These are phyloP conservation scores for Heliocidaris tuberculata DNA, from an alignment of 35 echinoderm and acorn worm genomes.

Conservation along the genomic window DNA sequence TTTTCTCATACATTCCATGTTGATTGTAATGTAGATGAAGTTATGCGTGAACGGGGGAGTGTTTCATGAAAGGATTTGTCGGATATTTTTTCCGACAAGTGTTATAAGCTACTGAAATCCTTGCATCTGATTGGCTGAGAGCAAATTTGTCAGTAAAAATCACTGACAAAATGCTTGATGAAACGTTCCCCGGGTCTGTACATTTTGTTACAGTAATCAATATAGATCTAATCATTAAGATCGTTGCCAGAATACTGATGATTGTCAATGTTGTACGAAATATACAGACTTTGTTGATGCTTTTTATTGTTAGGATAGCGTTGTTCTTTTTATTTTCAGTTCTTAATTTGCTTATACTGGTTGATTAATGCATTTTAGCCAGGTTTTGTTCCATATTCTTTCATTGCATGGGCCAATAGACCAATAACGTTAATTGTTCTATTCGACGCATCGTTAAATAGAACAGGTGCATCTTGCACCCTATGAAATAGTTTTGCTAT, in stretches of 20 bases:
- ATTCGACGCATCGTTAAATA: no score
- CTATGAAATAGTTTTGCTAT: no score
- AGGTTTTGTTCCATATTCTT: not conserved
- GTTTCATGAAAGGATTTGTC: no score
- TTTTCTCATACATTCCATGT: slow-evolving; percentile 44
- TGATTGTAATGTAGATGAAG: not conserved
- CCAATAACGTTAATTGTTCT: not conserved
- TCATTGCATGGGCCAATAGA: not conserved
- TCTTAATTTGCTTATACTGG: not conserved
- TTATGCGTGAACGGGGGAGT: not conserved
- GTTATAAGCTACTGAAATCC: no score
- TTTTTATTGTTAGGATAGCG: not conserved
- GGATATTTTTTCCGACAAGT: no score
- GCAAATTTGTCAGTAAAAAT: no score
- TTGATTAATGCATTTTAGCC: not conserved
- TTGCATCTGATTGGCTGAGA: no score
- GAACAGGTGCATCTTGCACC: no score
- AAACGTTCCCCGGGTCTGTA: no score
- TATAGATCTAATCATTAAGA: not conserved
- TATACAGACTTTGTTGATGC: not conserved
- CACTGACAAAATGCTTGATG: no score
- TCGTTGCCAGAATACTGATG: not conserved
- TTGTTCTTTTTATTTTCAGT: not conserved
- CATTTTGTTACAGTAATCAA: not conserved
- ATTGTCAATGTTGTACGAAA: not conserved